These are phyloP conservation scores for Myotis myotis DNA, from an alignment of 2,797 vertebrate species.

Conservation along the genomic window DNA sequence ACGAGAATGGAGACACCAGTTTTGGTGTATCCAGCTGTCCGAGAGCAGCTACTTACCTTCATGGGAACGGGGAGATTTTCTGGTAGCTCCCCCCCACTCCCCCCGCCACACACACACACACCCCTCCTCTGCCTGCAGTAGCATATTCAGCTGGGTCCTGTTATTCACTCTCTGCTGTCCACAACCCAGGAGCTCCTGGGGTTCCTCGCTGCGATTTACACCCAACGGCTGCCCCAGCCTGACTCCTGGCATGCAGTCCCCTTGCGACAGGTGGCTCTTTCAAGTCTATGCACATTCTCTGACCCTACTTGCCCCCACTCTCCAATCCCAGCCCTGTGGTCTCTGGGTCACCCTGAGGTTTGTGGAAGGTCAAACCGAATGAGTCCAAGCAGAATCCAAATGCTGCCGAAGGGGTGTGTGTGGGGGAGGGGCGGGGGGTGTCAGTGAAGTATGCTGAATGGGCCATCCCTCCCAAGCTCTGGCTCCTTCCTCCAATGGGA, in stretches of 20 bases:
- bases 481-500: background rate
- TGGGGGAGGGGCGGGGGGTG: background rate
- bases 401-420: background rate
- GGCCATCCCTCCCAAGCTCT: background rate
- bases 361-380: conserved; percentile 78
- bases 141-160: conserved; percentile 65
- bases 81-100: background rate
- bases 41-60: conserved; percentile 61
- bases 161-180: conserved; percentile 49
- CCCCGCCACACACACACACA: background rate
- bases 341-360: conserved; percentile 81
- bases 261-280: conserved; percentile 25
- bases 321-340: conserved; percentile 78
- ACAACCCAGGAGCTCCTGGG: background rate
- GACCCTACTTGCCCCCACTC: conserved; percentile 60
- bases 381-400: conserved; percentile 78
- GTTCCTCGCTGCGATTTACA: background rate
- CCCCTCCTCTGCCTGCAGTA: background rate
- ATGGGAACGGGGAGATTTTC: conserved; percentile 63
- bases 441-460: background rate
- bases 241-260: background rate
- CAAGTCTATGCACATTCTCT: conserved; percentile 66
- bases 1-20: background rate
- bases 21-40: background rate
- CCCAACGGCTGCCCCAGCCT: background rate